Base-by-base conservation (phyloP, 2,113 vertebrate species). In the Mesoclemmys tuberculata region DNA sequence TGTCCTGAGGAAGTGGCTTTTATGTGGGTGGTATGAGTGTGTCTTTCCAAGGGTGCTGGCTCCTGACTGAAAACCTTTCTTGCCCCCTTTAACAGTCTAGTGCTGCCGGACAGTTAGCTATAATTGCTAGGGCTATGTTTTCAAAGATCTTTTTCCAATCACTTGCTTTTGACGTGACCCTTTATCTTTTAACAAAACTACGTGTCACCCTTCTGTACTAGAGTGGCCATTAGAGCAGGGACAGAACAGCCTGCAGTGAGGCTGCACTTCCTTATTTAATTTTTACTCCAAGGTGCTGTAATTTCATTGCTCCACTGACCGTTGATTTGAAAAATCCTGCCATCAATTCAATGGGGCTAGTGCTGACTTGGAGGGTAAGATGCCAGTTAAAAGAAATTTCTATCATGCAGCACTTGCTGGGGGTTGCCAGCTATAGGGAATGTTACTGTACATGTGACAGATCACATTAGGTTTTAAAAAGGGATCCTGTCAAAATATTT, bases 401-500 rank as follows among this genome's bases (percentile, higher is more conserved):
- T 38, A n/a, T 52, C 82, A 54, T 29, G 1, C 1, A 27, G 11
- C 4, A 80, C 0, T 0, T 4, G 51, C 51, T 7, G 6, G 3
- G 48, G 27, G 1, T 27, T 44, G 87, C 31, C 84, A 78, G 91
- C 93, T 2, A 13, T 71, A 85, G 91, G 91, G 82, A 64, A 83
- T 54, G 85, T 93, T 4, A 51, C 54, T 0, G 1, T 13, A 49
- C 54, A 3, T 27, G 0, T 1, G 81, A 90, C 90, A 77, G 1
- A 27, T 89, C 6, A 77, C 21, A 74, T 81, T 2, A 29, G 91
- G 95, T 91, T 92, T 92, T 4, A 24, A 80, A 90, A 90, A 46
- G 27, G 41, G 92, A 86, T 83, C 31, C 91, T 96, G 96, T 94
- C 96, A 97, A 92, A 95, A 95, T 82, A 94, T 90, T 96, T 91